A percentile compares a stretch with the other conserved stretches of the same genome.
Conservation (phyloP, 2,797 vertebrate species). For the Enteromius paludinosus region DNA sequence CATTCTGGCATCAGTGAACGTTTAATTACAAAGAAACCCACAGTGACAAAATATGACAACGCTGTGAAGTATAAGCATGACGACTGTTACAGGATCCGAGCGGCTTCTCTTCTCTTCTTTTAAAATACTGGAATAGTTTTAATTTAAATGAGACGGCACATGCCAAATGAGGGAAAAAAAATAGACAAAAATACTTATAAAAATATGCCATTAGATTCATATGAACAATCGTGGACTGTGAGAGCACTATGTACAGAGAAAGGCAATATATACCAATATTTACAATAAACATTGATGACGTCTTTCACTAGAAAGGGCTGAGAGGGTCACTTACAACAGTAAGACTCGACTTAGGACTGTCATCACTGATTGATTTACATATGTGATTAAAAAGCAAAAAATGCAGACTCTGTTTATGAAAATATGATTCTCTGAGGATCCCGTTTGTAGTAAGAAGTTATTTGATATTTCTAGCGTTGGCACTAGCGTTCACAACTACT, state of each 20-base stretch:
- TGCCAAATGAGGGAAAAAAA: constrained; percentile 68
- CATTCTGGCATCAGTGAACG: constrained; percentile 79
- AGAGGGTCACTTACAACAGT: constrained; percentile 65
- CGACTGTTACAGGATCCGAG: constrained; percentile 59
- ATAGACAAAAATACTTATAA: constrained; percentile 79
- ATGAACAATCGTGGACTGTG: constrained; percentile 82
- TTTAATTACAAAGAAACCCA: constrained; percentile 88
- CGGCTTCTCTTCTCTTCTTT: constrained; percentile 52
- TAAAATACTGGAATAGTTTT: constrained; percentile 70
- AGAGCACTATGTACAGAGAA: constrained; percentile 85
- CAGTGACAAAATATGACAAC: constrained; percentile 82
- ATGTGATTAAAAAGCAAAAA: constrained; percentile 4
- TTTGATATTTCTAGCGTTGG: constrained; percentile 3
- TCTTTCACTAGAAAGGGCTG: constrained; percentile 72
- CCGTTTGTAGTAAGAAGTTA: neutral
- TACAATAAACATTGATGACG: constrained; percentile 77
- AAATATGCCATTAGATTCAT: constrained; percentile 89
- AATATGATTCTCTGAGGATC: constrained; percentile 42
- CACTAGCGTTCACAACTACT: neutral
- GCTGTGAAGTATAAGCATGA: constrained; percentile 70
- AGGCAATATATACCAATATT: constrained; percentile 82
- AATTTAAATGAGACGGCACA: constrained; percentile 76
- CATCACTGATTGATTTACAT: constrained; percentile 11
- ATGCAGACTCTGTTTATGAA: constrained; percentile 35
- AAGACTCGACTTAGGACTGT: constrained; percentile 31